These are phyloP conservation scores for Noctua comes DNA, from an alignment of 2,888 invertebrate species.

Conservation along the genomic window DNA sequence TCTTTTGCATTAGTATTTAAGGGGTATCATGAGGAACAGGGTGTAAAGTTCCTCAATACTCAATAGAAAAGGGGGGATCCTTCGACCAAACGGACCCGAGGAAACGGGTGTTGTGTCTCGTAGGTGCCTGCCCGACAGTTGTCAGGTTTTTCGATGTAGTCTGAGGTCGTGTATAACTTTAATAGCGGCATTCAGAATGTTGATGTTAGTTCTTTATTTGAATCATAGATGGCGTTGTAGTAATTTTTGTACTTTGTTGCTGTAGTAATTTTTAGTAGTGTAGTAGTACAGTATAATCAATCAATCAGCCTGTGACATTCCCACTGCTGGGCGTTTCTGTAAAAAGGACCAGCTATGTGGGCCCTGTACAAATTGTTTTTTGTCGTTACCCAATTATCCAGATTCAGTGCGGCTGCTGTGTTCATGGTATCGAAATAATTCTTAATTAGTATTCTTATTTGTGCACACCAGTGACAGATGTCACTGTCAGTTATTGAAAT, in stretches of 20 bases:
- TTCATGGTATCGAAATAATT: background rate
- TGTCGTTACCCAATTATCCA: background rate
- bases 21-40: background rate
- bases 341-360: background rate
- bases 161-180: background rate
- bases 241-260: background rate
- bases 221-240: background rate
- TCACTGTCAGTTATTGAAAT: background rate
- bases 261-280: background rate
- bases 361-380: background rate
- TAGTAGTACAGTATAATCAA: background rate
- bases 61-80: background rate
- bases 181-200: background rate
- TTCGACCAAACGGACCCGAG: background rate
- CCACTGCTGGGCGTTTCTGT: background rate
- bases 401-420: background rate
- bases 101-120: background rate
- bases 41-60: background rate
- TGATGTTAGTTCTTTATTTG: background rate
- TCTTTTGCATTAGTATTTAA: background rate
- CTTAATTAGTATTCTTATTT: background rate
- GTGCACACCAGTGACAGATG: background rate
- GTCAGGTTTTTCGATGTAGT: background rate
- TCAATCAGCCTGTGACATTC: background rate
- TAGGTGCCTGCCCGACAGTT: background rate